phyloP scores from a whole-genome alignment of 1,140 invertebrate genomes.

The Ctenoplectra terminalis region DNA sequence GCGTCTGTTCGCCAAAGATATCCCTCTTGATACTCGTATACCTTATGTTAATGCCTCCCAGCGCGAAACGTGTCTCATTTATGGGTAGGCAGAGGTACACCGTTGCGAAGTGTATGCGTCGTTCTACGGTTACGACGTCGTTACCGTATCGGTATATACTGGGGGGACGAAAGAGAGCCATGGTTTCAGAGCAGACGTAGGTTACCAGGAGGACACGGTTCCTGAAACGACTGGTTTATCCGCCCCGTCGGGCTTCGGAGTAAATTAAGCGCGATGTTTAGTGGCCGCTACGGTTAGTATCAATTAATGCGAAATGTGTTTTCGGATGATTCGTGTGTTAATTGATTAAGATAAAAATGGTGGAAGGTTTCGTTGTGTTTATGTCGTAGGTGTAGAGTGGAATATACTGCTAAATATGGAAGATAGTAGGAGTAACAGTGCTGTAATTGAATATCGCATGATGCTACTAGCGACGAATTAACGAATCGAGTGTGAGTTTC shows the following conservation, averaged over 20 bases:
- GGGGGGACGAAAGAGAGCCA: conserved; percentile 42
- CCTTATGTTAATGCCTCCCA: conserved; percentile 45
- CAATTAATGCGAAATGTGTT: not conserved
- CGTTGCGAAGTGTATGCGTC: conserved; percentile 11
- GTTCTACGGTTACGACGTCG: conserved; percentile 66
- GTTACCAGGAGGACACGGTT: not conserved
- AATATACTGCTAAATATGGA: too few species aligned
- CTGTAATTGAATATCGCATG: too few species aligned
- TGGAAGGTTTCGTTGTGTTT: too few species aligned
- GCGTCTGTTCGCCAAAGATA: conserved; percentile 37
- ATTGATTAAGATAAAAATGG: not conserved
- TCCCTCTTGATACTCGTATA: conserved; percentile 52
- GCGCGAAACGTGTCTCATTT: conserved; percentile 37
- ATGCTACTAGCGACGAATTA: not conserved
- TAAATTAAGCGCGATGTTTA: conserved; percentile 68
- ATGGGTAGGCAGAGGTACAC: conserved; percentile 34
- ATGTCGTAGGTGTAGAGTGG: too few species aligned
- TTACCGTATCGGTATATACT: conserved; percentile 60
- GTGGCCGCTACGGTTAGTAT: conserved; percentile 3
- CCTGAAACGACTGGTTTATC: conserved; percentile 39
- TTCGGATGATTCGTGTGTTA: not conserved
- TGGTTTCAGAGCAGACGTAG: not conserved
- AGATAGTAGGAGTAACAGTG: too few species aligned
- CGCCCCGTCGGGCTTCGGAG: conserved; percentile 61
- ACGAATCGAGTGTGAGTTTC: not conserved